Base-by-base conservation (phyloP, 2,797 vertebrate species). In the Masticophis lateralis region DNA sequence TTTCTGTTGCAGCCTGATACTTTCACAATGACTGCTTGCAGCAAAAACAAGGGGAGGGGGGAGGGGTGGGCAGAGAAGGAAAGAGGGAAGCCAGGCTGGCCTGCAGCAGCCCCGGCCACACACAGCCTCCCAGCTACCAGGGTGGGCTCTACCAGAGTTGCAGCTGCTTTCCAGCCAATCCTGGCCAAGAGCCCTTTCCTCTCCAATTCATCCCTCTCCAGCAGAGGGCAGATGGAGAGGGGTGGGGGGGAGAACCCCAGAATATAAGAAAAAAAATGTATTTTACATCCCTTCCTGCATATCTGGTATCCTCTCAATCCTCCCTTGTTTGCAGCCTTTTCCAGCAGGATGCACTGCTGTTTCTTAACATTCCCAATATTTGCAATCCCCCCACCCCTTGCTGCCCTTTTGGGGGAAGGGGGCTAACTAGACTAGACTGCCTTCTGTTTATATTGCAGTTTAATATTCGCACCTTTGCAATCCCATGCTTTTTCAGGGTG, bases 1-100 rank as follows among this genome's bases (percentile, higher is more conserved):
- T 90, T 93, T 96, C 56, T 95, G 63, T 86, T 89, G 22, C 20
- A 25, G 25, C 25, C 37, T 47, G 60, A 57, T 28, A 57, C 43
- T 93, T 91, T 87, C 79, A 86, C 53, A 57, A 90, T 28, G 37
- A 37, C 47, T 88, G 14, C 56, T 69, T 32, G 56, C 4, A 27
- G 74, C 37, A 10, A 22, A 53, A 61, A 27, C 9, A 27, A 18
- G 28, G 12, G 16, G 7, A 2, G 22, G 59, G 51, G 1, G 11
- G 6, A 53, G 51, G 47, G 47, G 47, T 3, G 7, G 8, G 11
- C 27, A 51, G 47, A 14, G n/a, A 56, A 79, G 32, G 69, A 10
- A 20, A 79, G 69, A 43, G 74, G 10, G 37, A 43, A 37, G 51
- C 22, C 53, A 86, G 55, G 14, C n/a, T 87, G 74, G 32, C 9